These are phyloP conservation scores for Glyptemys insculpta DNA, from an alignment of 2,797 vertebrate genomes.

Conservation along the genomic window DNA sequence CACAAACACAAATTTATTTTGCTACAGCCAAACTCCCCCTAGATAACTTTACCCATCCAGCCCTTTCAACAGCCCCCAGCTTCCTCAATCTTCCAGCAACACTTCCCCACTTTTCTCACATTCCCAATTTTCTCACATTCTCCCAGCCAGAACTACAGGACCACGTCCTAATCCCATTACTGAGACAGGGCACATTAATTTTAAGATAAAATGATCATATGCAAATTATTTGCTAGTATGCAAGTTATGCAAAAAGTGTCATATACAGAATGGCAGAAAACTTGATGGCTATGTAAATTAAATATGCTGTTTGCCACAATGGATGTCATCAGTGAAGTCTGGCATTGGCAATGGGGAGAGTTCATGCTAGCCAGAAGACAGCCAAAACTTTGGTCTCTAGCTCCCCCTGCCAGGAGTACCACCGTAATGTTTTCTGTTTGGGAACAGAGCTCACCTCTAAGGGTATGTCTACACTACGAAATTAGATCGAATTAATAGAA, in stretches of 20 bases:
- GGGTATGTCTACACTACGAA: too few relatives aligned
- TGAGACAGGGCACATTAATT: neutral
- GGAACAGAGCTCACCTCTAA: neutral
- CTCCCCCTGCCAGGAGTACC: neutral
- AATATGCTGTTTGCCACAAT: neutral
- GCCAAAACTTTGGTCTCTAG: neutral
- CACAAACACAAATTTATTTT: neutral
- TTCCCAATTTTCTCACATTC: neutral
- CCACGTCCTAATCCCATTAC: neutral
- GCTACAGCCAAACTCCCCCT: neutral
- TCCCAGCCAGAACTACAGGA: neutral
- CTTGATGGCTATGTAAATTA: neutral
- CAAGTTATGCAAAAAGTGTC: neutral
- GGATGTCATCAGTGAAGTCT: neutral
- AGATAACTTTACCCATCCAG: neutral
- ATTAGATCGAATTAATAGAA: too few relatives aligned
- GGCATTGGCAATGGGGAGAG: neutral
- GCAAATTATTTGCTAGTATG: neutral
- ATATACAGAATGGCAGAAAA: neutral
- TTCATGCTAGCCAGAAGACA: neutral
- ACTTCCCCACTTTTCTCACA: neutral
- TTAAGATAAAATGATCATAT: neutral
- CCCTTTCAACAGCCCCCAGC: neutral
- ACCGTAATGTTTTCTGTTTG: neutral
- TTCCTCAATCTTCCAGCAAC: accelerated